Conservation (phyloP, 2,797 vertebrate species). For the Pangasius larnaudii region DNA sequence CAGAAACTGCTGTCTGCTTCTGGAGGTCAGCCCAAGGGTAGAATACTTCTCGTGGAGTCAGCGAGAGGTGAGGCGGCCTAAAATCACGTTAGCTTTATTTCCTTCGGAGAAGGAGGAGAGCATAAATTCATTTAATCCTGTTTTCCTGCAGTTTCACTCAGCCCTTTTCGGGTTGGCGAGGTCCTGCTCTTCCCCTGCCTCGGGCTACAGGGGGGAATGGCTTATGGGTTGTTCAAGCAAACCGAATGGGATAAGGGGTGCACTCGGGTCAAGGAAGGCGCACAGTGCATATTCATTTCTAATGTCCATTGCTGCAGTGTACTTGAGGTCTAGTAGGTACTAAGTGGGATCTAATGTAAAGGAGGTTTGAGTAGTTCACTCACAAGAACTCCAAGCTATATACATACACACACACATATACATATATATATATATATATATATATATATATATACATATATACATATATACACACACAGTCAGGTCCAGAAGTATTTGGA, state of each 20-base stretch:
- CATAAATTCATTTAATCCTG: conserved; percentile 85
- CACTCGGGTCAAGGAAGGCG: conserved; percentile 63
- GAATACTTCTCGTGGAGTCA: conserved; percentile 82
- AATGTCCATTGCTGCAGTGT: conserved; percentile 5
- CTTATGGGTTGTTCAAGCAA: conserved; percentile 62
- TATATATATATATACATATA: too few relatives aligned
- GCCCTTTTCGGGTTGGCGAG: conserved; percentile 42
- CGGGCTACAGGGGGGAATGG: conserved; percentile 62
- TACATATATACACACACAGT: too few relatives aligned
- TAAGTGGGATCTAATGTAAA: not conserved
- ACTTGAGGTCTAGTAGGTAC: not conserved
- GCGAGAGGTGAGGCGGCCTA: conserved; percentile 80
- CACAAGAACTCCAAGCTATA: not conserved
- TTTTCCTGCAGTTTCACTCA: conserved; percentile 72
- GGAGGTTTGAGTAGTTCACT: not conserved
- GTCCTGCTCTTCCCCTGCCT: conserved; percentile 54
- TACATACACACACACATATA: too few relatives aligned
- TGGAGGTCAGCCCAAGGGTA: conserved; percentile 83
- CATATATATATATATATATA: too few relatives aligned
- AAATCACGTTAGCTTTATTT: conserved; percentile 82
- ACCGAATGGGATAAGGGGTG: conserved; percentile 66
- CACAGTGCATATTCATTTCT: conserved; percentile 42
- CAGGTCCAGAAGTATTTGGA: too few relatives aligned
- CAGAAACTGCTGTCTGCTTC: conserved; percentile 77
- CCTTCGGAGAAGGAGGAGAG: conserved; percentile 66